phyloP scores from a whole-genome alignment of 2,797 vertebrate species.

The Telmatherina bonti region DNA sequence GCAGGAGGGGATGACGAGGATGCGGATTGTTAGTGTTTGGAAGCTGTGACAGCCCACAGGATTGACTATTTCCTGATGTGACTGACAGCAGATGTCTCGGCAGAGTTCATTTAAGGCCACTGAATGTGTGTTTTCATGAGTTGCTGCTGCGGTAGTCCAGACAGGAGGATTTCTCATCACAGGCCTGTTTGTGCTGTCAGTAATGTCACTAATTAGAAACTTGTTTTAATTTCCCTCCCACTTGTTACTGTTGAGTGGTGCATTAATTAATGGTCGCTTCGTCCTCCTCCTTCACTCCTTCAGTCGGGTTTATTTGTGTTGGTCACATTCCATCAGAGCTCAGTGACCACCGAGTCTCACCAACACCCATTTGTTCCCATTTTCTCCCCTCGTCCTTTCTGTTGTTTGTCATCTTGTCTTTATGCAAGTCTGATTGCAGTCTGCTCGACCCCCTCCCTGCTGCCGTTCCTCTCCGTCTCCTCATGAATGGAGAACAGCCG shows the following conservation, averaged over 20 bases:
- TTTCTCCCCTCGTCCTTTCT: constrained; percentile 12
- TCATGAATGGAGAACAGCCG: constrained; percentile 33
- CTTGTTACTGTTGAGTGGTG: constrained; percentile 56
- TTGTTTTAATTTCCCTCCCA: constrained; percentile 52
- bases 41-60: constrained; percentile 29
- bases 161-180: constrained; percentile 44
- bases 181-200: constrained; percentile 37
- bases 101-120: constrained; percentile 29
- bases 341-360: constrained; percentile 62
- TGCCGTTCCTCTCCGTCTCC: constrained; percentile 15
- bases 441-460: constrained; percentile 16
- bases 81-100: constrained; percentile 48
- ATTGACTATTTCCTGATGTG: constrained; percentile 49
- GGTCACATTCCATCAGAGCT: constrained; percentile 79
- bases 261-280: constrained; percentile 69
- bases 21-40: too few species aligned
- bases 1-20: constrained; percentile 15
- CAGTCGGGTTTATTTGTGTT: constrained; percentile 60
- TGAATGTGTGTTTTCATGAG: constrained; percentile 13
- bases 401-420: constrained; percentile 43
- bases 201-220: constrained; percentile 71
- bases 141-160: constrained; percentile 44
- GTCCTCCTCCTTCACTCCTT: neutral
- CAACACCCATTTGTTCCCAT: constrained; percentile 47
- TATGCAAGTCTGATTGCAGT: constrained; percentile 41